Conservation (phyloP, 2,113 vertebrate genomes). For the Neotoma lepida region DNA sequence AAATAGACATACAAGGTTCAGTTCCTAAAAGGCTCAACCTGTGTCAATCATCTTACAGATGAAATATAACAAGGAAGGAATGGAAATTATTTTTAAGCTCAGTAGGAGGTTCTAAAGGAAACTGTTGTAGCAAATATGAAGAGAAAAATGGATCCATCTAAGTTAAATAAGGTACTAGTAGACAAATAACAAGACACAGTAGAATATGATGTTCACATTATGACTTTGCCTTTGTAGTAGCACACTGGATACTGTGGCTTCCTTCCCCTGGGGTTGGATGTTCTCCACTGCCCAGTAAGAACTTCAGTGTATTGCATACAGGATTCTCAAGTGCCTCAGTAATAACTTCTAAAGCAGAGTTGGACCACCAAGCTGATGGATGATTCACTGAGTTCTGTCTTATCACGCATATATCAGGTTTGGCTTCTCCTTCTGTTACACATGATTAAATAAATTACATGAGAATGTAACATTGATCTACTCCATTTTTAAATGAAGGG, state of each 20-base stretch:
- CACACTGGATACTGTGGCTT: neutral
- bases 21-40: neutral
- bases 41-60: neutral
- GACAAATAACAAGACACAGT: neutral
- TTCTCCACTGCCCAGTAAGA: neutral
- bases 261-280: neutral
- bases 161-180: neutral
- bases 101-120: neutral
- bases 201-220: neutral
- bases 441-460: slow-evolving; percentile 51
- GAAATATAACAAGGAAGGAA: neutral
- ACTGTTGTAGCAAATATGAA: neutral
- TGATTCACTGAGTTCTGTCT: neutral
- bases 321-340: neutral
- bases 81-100: neutral
- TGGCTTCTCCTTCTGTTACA: slow-evolving; percentile 29
- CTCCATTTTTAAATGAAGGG: slow-evolving; percentile 21
- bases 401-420: slow-evolving; percentile 3
- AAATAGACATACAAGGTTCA: neutral
- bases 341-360: slow-evolving; percentile 13
- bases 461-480: slow-evolving; percentile 2
- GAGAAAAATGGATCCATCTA: neutral
- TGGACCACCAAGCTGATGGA: slow-evolving; percentile 14
- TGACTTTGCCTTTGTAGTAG: neutral
- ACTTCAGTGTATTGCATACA: neutral